phyloP scores from a whole-genome alignment of 1,140 invertebrate species.

The Spodoptera frugiperda region DNA sequence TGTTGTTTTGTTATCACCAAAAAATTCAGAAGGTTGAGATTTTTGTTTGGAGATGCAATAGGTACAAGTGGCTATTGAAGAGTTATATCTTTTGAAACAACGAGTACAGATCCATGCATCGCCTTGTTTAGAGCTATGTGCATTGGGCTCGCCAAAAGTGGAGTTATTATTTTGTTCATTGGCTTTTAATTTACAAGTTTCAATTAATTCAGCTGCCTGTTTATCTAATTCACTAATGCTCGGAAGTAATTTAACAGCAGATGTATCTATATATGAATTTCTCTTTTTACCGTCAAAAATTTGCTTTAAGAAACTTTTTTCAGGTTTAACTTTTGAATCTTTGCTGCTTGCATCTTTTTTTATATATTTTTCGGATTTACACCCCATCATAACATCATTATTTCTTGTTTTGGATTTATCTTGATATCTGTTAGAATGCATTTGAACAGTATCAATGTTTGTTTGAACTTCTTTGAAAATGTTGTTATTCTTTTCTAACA shows the following conservation, averaged over 20 bases:
- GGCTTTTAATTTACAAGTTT: conserved; percentile 69
- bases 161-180: conserved; percentile 51
- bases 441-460: conserved; percentile 51
- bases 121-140: conserved; percentile 17
- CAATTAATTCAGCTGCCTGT: conserved; percentile 91
- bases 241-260: conserved; percentile 87
- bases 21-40: conserved; percentile 29
- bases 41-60: conserved; percentile 60
- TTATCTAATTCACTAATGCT: conserved; percentile 93
- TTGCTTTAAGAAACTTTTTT: conserved; percentile 80
- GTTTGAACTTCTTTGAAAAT: conserved; percentile 48
- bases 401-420: conserved; percentile 41
- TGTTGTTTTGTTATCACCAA: conserved; percentile 26
- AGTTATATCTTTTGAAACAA: conserved; percentile 74
- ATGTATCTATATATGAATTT: conserved; percentile 71
- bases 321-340: conserved; percentile 70
- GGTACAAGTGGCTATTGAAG: conserved; percentile 64
- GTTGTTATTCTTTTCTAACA: conserved; percentile 59
- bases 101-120: conserved; percentile 72
- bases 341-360: conserved; percentile 59
- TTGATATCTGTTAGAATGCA: conserved; percentile 51
- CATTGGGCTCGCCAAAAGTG: neutral
- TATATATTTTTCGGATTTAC: conserved; percentile 58
- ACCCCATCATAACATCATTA: conserved; percentile 47
- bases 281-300: conserved; percentile 80